Base-by-base conservation (phyloP, 2,113 vertebrate genomes). In the Hippocampus barbouri region DNA sequence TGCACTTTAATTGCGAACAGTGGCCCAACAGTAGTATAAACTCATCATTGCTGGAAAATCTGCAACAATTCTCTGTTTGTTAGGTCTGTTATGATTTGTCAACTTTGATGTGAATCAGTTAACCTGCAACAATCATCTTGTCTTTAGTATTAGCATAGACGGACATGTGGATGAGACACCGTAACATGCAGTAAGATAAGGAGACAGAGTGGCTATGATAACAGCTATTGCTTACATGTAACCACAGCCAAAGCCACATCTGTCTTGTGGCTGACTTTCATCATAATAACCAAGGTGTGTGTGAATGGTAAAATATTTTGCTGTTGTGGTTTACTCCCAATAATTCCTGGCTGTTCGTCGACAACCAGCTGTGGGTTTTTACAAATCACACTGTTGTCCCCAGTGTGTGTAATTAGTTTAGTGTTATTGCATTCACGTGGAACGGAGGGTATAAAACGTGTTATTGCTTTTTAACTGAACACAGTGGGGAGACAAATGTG, bases 381-480 rank as follows among this genome's bases (percentile, higher is more conserved):
- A 83, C 82, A 86, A 86, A 87, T 85, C 82, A 76, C 79, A 71
- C 66, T 15, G 51, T 65, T 77, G 85, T 85, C 86, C 80, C 84
- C 83, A 74, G 79, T 87, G 87, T 84, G 78, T 57, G 56, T 89
- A 89, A 90, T 91, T 86, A 86, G 81, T 89, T 90, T 83, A 88
- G 79, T 75, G 83, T 87, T 89, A 89, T 90, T 91, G 82, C 83
- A 79, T 84, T 91, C 72, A 49, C 71, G 79, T 80, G 79, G 84
- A 87, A 86, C 83, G 88, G 71, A 73, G 87, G 84, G 84, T 85
- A 82, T 87, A 83, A 88, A 86, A 88, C 85, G 76, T 76, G 79
- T 89, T 88, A 89, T 89, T 90, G 85, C 83, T 83, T 89, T 87
- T 90, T 87, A 90, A 87, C 86, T 72, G 85, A 90, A 90, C 88